These are phyloP conservation scores for Pachydiplax longipennis DNA, from an alignment of 2,888 invertebrate genomes.

Conservation along the genomic window DNA sequence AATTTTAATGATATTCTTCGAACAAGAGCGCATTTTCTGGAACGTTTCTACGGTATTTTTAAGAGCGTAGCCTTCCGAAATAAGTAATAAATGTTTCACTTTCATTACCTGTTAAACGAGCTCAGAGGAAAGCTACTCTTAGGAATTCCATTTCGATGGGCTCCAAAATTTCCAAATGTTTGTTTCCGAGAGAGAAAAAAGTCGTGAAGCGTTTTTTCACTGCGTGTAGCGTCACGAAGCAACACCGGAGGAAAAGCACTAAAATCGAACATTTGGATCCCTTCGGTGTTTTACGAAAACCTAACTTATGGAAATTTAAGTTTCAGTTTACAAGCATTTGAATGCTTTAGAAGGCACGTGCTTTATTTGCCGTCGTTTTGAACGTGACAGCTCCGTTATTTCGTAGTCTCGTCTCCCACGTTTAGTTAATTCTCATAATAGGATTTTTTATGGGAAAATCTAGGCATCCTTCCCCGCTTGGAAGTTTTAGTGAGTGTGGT, in stretches of 20 bases:
- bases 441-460: background rate
- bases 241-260: background rate
- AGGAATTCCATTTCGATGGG: background rate
- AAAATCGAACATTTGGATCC: background rate
- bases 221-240: background rate
- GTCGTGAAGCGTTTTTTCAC: background rate
- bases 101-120: too few relatives aligned
- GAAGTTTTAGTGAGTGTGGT: background rate
- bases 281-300: background rate
- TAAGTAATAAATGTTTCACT: too few relatives aligned
- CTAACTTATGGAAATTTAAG: too few relatives aligned
- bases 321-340: background rate
- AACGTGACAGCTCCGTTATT: background rate
- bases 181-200: background rate
- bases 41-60: too few relatives aligned
- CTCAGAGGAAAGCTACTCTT: background rate
- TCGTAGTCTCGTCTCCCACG: background rate
- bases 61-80: too few relatives aligned
- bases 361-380: background rate
- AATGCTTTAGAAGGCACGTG: background rate
- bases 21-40: too few relatives aligned
- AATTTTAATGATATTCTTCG: too few relatives aligned
- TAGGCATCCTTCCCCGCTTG: background rate
- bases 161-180: background rate
- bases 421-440: background rate